phyloP scores from a whole-genome alignment of 2,113 vertebrate genomes.

The Sorex araneus region DNA sequence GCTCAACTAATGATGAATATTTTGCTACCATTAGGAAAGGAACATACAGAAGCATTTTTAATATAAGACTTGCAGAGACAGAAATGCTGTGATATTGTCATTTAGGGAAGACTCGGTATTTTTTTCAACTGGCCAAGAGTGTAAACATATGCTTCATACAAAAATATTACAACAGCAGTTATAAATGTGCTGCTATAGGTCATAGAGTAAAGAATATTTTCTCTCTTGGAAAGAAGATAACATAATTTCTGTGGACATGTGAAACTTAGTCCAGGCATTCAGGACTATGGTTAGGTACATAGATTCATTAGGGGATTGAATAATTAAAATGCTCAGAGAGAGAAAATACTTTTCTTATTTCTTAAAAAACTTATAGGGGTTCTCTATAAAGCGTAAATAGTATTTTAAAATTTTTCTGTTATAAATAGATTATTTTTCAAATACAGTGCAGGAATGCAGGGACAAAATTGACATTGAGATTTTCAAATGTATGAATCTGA shows the following conservation, averaged over 20 bases:
- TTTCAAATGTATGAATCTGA: constrained; percentile 56
- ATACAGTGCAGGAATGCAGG: background rate
- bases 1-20: background rate
- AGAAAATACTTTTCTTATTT: background rate
- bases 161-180: too few species aligned
- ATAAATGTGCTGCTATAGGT: too few species aligned
- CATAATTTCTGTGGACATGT: background rate
- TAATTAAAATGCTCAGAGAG: constrained; percentile 20
- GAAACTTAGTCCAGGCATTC: background rate
- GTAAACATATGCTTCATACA: too few species aligned
- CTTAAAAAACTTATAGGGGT: background rate
- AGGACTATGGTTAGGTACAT: background rate
- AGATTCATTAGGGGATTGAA: background rate
- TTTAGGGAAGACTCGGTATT: too few species aligned
- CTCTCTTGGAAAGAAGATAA: background rate
- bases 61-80: background rate
- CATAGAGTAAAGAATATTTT: background rate
- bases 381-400: constrained; percentile 47
- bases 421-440: constrained; percentile 43
- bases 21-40: constrained; percentile 32
- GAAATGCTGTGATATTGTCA: too few species aligned
- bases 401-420: background rate
- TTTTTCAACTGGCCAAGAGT: too few species aligned
- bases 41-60: background rate
- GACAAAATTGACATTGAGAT: constrained; percentile 56